Conservation (phyloP, 2,797 vertebrate genomes). For the Pachyuromys duprasi region DNA sequence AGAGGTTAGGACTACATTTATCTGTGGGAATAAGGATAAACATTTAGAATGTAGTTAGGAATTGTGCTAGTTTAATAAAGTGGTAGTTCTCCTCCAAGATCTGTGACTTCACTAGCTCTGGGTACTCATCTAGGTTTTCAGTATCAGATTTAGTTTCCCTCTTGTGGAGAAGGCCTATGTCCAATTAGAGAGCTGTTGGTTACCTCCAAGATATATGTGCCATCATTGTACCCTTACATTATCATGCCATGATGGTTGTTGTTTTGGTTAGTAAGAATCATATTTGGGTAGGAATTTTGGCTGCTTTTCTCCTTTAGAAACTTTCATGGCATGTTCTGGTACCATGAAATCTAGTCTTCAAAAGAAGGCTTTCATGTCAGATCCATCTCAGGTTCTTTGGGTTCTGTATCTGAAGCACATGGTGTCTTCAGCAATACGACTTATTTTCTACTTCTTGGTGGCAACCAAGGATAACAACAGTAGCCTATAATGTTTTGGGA, state of each 20-base stretch:
- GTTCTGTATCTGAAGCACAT: neutral
- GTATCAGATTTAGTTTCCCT: neutral
- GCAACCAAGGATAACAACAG: no score
- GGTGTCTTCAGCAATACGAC: neutral
- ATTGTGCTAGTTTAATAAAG: neutral
- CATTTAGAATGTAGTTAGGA: neutral
- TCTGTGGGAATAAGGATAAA: neutral
- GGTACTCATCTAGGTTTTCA: neutral
- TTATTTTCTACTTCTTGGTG: neutral
- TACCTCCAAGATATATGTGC: neutral
- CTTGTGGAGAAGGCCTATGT: neutral
- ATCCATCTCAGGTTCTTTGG: neutral
- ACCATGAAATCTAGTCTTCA: neutral
- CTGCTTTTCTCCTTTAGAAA: no score
- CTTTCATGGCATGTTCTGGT: neutral
- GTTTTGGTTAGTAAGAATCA: neutral
- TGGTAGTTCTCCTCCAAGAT: neutral
- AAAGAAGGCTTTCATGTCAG: neutral
- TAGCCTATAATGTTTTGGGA: neutral
- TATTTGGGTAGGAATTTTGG: neutral
- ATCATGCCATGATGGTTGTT: neutral
- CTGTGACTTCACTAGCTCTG: neutral
- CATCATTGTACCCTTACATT: neutral
- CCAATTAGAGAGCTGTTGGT: neutral
- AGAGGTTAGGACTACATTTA: neutral